Evolutionary conservation across 2,888 invertebrate species (phyloP).

Genomic region (Aspidiotus rigidus): DNA sequence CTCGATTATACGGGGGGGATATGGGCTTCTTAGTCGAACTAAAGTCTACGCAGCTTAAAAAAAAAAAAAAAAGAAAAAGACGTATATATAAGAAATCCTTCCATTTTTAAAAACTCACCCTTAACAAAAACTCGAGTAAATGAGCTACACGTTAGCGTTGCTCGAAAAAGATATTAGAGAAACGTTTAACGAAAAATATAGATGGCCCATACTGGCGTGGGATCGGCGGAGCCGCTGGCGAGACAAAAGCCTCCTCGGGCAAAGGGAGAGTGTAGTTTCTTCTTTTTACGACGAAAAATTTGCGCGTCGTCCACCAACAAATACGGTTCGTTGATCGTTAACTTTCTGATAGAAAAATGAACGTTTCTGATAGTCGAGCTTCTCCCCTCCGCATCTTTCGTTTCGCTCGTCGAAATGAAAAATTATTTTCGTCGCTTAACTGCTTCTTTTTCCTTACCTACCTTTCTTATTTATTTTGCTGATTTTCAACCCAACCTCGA

Average conservation of each 20-base stretch:
- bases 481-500: background rate
- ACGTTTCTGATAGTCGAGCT: conserved; percentile 8
- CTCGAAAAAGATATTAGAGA: conserved; percentile 31
- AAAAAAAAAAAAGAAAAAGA: background rate
- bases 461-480: background rate
- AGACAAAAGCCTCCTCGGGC: background rate
- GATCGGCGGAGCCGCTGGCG: background rate
- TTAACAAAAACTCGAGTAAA: conserved; percentile 21
- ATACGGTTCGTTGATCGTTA: conserved; percentile 25
- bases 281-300: conserved; percentile 14
- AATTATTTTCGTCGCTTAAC: background rate
- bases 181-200: conserved; percentile 26
- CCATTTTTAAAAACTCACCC: conserved; percentile 28
- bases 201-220: conserved; percentile 2
- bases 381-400: background rate
- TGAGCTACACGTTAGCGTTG: conserved; percentile 14
- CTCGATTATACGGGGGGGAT: conserved; percentile 30
- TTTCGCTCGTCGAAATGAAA: conserved; percentile 4
- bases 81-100: conserved; percentile 26
- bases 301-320: conserved; percentile 11
- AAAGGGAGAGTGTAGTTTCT: background rate
- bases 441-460: conserved; percentile 5
- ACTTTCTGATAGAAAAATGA: conserved; percentile 31
- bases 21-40: conserved; percentile 29
- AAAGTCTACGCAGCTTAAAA: conserved; percentile 27